Evolutionary conservation across 37 sponge, comb jelly and placozoan species (phyloP).

Genomic region (Lycopodina hypogea): DNA sequence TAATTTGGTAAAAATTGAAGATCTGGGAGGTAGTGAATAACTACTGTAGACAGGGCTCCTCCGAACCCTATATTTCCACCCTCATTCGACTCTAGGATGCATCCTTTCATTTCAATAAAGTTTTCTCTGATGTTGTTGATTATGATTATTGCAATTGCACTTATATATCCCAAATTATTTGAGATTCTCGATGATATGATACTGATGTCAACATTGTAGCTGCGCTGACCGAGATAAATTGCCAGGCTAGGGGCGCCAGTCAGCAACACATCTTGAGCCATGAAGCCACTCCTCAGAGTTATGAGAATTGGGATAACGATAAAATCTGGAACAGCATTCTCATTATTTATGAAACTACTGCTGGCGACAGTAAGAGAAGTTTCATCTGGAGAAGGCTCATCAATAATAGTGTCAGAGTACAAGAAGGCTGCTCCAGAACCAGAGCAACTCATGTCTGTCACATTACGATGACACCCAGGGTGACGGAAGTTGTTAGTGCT

Average conservation of each 20-base stretch:
- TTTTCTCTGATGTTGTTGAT: slow-evolving; percentile 12
- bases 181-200: not conserved
- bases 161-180: not conserved
- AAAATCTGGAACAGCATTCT: not conserved
- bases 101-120: not conserved
- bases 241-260: slow-evolving; percentile 8
- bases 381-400: not conserved
- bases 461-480: not conserved
- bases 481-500: slow-evolving; percentile 6
- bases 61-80: not conserved
- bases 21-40: not conserved
- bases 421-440: slow-evolving; percentile 27
- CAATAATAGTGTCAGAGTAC: not conserved
- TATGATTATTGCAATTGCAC: not conserved
- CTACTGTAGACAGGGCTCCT: slow-evolving; percentile 1
- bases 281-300: not conserved
- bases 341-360: slow-evolving; percentile 6
- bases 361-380: slow-evolving; percentile 13
- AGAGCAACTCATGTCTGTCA: slow-evolving; percentile 9
- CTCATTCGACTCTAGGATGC: not conserved
- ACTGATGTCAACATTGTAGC: not conserved
- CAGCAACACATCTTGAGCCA: not conserved
- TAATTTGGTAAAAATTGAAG: slow-evolving; percentile 13
- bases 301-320: not conserved
- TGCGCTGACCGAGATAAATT: not conserved